Base-by-base conservation (phyloP, 2,797 vertebrate genomes). In the Enoplosus armatus region DNA sequence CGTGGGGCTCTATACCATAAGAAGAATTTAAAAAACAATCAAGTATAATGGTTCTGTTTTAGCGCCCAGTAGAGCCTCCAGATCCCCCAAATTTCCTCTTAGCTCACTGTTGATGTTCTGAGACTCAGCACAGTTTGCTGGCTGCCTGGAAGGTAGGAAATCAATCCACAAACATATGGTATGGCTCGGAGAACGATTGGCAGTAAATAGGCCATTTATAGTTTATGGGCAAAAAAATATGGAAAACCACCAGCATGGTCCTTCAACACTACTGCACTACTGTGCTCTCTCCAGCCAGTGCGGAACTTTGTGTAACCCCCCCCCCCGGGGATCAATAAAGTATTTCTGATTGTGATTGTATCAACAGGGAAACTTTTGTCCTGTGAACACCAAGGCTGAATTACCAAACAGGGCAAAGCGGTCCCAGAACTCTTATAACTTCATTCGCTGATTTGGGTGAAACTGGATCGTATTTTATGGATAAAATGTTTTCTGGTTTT, bases 151-250 rank as follows among this genome's bases (percentile, higher is more conserved):
- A 82, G 79, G 54, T n/a, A 58, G 68, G 59, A 73, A 79, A 79
- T 87, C 55, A 79, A 77, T 84, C 72, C 48, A 12, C 43, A 55
- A 77, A 67, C 78, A 70, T 66, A 70, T 67, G 76, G 53, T 79
- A 12, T 50, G 39, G 26, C 73, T 69, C 50, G 29, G 61, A 78
- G 33, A 64, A 55, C 26, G 53, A 51, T 33, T 70, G 72, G 76
- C 75, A 54, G 67, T 81, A 78, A 86, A 72, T 26, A 66, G 75
- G 67, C 72, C 62, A 51, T 83, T 83, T 86, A 64, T 72, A 66
- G 67, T 78, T 81, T 75, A 72, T 84, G 59, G 43, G 41, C 20
- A 66, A 22, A 62, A n/a, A 73, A 66, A 75, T 65, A 75, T 58
- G 61, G 53, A 60, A 61, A 45, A 53, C 12, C 33, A 31, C 11